Conservation (phyloP, 2,113 vertebrate genomes). For the Mus spicilegus region DNA sequence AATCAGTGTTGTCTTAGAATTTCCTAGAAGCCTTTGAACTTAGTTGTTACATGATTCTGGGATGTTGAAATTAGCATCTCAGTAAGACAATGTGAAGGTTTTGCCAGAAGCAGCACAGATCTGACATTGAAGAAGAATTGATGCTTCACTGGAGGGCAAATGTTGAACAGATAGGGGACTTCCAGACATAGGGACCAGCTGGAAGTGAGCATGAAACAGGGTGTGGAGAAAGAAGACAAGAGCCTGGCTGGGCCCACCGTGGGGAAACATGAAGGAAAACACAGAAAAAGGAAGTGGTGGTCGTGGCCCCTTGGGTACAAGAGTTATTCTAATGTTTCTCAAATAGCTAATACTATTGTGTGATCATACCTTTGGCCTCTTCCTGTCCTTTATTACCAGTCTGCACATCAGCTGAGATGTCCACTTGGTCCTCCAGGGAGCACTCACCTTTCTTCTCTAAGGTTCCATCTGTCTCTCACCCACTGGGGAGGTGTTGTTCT, state of each 20-base stretch:
- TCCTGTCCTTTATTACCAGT: background rate
- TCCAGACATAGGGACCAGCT: no score
- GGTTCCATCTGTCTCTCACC: rapidly evolving
- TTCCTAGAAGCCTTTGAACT: rapidly evolving
- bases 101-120: no score
- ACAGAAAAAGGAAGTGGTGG: rapidly evolving
- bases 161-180: background rate
- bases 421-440: background rate
- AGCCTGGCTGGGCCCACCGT: rapidly evolving
- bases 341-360: background rate
- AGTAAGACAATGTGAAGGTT: background rate
- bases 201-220: rapidly evolving
- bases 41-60: rapidly evolving
- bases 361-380: background rate
- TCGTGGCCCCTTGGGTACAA: rapidly evolving
- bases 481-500: background rate
- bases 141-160: background rate
- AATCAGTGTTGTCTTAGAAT: background rate
- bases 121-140: background rate
- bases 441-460: background rate
- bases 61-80: background rate
- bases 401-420: rapidly evolving
- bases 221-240: rapidly evolving
- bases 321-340: background rate
- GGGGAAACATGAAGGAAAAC: rapidly evolving